These are phyloP conservation scores for Cheilosia pagana DNA, from an alignment of 2,888 invertebrate genomes.

Conservation along the genomic window DNA sequence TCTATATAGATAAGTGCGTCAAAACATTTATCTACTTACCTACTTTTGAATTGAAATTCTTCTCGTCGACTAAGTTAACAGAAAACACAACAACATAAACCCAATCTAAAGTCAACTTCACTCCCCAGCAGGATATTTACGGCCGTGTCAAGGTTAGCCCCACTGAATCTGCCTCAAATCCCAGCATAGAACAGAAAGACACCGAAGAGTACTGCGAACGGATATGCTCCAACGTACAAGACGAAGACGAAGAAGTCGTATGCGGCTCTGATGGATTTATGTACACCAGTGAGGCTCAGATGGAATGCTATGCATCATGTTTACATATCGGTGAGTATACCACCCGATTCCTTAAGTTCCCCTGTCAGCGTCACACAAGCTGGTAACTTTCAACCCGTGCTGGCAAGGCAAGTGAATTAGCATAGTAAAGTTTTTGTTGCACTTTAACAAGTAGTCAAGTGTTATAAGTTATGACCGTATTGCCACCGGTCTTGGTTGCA, in stretches of 20 bases:
- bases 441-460: not conserved
- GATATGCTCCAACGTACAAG: slow-evolving; percentile 82
- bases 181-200: slow-evolving; percentile 77
- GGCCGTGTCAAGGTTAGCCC: slow-evolving; percentile 76
- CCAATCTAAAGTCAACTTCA: slow-evolving; percentile 18
- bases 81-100: not conserved
- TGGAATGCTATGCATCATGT: slow-evolving; percentile 82
- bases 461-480: not conserved
- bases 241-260: slow-evolving; percentile 82
- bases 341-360: not conserved
- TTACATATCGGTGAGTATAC: slow-evolving; percentile 80
- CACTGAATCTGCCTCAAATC: slow-evolving; percentile 45
- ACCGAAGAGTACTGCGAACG: slow-evolving; percentile 81
- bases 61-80: not conserved
- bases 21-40: not conserved
- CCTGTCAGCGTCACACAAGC: not conserved
- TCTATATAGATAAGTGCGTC: no score
- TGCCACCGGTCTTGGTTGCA: not conserved
- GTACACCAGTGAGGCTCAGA: slow-evolving; percentile 82
- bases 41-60: slow-evolving; percentile 17
- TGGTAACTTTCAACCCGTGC: slow-evolving; percentile 18
- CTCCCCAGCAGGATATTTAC: slow-evolving; percentile 74
- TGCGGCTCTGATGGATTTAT: slow-evolving; percentile 82
- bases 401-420: slow-evolving; percentile 17
- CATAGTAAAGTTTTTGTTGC: slow-evolving; percentile 8